A percentile compares a stretch with the other conserved stretches of the same genome.
These are phyloP conservation scores for Drosophila neocordata DNA, from an alignment of 1,140 invertebrate species.

Conservation along the genomic window DNA sequence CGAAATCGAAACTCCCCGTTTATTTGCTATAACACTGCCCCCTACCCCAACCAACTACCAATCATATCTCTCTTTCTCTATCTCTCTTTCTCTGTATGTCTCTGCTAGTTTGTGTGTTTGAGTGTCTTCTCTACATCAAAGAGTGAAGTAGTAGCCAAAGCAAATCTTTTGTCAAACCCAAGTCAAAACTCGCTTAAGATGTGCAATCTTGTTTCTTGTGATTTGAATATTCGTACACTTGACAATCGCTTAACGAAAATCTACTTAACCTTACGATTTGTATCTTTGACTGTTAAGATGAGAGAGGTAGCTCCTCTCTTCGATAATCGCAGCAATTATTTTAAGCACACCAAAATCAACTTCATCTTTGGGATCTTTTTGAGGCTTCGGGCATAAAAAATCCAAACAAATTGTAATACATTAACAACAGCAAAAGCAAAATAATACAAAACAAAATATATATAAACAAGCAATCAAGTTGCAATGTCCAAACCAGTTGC, in stretches of 20 bases:
- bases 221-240: constrained; percentile 58
- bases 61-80: not conserved
- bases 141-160: not conserved
- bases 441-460: constrained; percentile 44
- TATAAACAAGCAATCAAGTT: constrained; percentile 36
- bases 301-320: constrained; percentile 26
- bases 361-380: constrained; percentile 38
- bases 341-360: constrained; percentile 66
- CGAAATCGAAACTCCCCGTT: constrained; percentile 9
- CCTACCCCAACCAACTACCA: not conserved
- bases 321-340: constrained; percentile 70
- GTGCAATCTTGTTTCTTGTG: constrained; percentile 40
- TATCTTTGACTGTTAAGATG: constrained; percentile 14
- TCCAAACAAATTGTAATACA: constrained; percentile 50
- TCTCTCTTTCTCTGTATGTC: not conserved
- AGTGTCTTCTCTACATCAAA: not conserved
- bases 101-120: not conserved
- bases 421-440: constrained; percentile 55
- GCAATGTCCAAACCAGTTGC: constrained; percentile 57
- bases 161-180: constrained; percentile 21
- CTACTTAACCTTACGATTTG: constrained; percentile 61
- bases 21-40: not conserved
- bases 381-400: constrained; percentile 18
- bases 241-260: constrained; percentile 64
- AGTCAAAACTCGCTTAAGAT: constrained; percentile 47